Evolutionary conservation across 1,140 invertebrate genomes (phyloP).

Genomic region (Bombyx mori): DNA sequence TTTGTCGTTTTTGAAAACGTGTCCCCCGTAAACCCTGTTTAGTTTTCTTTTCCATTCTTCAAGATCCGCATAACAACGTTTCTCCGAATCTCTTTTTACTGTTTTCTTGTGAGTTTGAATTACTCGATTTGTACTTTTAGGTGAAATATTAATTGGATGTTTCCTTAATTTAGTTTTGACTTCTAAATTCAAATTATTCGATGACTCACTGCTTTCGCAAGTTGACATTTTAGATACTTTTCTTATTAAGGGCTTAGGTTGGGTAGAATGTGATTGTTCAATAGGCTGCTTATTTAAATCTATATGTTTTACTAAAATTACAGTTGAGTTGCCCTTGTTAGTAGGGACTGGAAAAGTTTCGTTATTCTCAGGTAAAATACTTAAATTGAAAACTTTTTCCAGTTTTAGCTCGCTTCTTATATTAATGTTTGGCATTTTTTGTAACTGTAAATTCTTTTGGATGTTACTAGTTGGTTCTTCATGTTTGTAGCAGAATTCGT

Average conservation of each 20-base stretch:
- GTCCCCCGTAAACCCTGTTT: slow-evolving; percentile 40
- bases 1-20: slow-evolving; percentile 25
- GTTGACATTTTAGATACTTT: slow-evolving; percentile 49
- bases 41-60: slow-evolving; percentile 53
- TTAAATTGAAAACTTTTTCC: slow-evolving; percentile 60
- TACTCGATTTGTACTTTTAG: slow-evolving; percentile 14
- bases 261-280: slow-evolving; percentile 57
- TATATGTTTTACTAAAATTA: slow-evolving; percentile 44
- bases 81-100: slow-evolving; percentile 17
- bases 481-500: slow-evolving; percentile 43
- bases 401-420: slow-evolving; percentile 64
- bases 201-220: slow-evolving; percentile 46
- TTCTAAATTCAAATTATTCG: slow-evolving; percentile 23
- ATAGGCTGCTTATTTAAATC: slow-evolving; percentile 4
- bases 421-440: slow-evolving; percentile 61
- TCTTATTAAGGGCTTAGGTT: slow-evolving; percentile 19
- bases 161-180: slow-evolving; percentile 7
- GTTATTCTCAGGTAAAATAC: slow-evolving; percentile 48
- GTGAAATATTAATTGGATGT: slow-evolving; percentile 9
- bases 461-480: slow-evolving; percentile 25
- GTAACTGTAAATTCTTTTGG: slow-evolving; percentile 39
- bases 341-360: slow-evolving; percentile 9
- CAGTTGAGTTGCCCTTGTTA: slow-evolving; percentile 40
- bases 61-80: slow-evolving; percentile 22
- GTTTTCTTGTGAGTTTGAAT: slow-evolving; percentile 14